A percentile compares a stretch with the other conserved stretches of the same genome.
Conservation (phyloP, 2,113 vertebrate species). For the Porphyrio hochstetteri region DNA sequence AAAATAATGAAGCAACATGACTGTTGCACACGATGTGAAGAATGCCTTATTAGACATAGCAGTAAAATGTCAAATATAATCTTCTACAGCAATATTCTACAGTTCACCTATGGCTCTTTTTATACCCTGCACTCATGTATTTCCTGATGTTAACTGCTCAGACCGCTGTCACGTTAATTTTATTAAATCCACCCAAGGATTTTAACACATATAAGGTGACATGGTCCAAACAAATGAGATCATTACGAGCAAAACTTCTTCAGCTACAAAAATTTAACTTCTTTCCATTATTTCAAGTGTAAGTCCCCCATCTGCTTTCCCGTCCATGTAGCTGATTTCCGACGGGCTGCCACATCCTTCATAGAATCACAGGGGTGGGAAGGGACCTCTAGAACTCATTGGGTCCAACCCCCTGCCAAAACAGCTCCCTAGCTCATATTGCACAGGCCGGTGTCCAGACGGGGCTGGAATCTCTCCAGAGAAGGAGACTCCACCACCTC, state of each 20-base stretch:
- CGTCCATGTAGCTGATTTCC: fast-evolving
- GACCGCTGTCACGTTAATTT: not conserved
- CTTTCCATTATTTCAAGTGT: not conserved
- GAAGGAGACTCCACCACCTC: too few relatives aligned
- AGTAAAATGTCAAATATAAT: slow-evolving; percentile 51
- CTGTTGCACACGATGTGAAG: not conserved
- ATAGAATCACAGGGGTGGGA: too few relatives aligned
- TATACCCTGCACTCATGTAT: not conserved
- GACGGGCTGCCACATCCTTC: not conserved
- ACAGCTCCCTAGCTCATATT: too few relatives aligned
- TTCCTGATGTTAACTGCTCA: slow-evolving; percentile 57
- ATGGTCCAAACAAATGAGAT: not conserved
- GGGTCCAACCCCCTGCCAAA: too few relatives aligned
- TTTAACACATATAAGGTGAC: not conserved
- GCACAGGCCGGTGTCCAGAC: too few relatives aligned
- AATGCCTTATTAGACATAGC: slow-evolving; percentile 8
- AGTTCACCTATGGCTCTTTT: slow-evolving; percentile 47
- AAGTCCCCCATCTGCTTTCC: not conserved
- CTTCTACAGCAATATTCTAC: slow-evolving; percentile 36
- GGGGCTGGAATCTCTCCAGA: too few relatives aligned
- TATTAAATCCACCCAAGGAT: not conserved
- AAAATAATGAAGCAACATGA: slow-evolving; percentile 35
- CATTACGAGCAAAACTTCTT: not conserved
- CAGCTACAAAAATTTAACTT: too few relatives aligned
- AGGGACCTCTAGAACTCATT: too few relatives aligned